Percentiles rank a stretch among this genome's conserved stretches.
Evolutionary conservation across 2,113 vertebrate genomes (phyloP).

Genomic region (Isichthys henryi): DNA sequence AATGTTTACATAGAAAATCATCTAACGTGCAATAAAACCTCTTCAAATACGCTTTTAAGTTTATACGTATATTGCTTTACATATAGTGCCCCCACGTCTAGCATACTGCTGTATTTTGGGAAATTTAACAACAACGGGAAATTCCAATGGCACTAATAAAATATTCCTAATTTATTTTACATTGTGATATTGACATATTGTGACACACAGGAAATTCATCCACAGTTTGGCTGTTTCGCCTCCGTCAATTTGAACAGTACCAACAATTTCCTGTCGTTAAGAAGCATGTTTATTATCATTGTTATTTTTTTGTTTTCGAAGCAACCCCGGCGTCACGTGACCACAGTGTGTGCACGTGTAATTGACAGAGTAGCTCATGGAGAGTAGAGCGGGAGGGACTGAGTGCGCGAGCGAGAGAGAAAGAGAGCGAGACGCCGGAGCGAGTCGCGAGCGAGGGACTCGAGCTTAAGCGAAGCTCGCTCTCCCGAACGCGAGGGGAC

Average conservation of each 20-base stretch:
- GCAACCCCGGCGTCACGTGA: slow-evolving; percentile 37
- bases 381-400: slow-evolving; percentile 24
- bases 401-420: background rate
- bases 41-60: background rate
- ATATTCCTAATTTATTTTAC: background rate
- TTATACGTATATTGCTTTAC: background rate
- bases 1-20: background rate
- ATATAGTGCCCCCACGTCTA: background rate
- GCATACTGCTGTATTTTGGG: background rate
- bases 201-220: background rate
- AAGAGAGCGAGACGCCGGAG: slow-evolving; percentile 10
- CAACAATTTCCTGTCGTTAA: background rate
- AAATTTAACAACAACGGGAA: background rate
- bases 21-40: background rate
- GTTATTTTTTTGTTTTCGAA: slow-evolving; percentile 17
- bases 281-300: slow-evolving; percentile 1
- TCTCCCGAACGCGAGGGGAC: background rate
- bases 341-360: slow-evolving; percentile 36
- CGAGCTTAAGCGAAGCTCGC: background rate
- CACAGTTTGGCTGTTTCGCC: background rate
- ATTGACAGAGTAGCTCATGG: slow-evolving; percentile 43
- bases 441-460: background rate
- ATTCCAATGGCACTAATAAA: background rate
- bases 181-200: background rate
- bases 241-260: background rate